Conservation (phyloP, 2,888 invertebrate species). For the Aspidiotus destructor region DNA sequence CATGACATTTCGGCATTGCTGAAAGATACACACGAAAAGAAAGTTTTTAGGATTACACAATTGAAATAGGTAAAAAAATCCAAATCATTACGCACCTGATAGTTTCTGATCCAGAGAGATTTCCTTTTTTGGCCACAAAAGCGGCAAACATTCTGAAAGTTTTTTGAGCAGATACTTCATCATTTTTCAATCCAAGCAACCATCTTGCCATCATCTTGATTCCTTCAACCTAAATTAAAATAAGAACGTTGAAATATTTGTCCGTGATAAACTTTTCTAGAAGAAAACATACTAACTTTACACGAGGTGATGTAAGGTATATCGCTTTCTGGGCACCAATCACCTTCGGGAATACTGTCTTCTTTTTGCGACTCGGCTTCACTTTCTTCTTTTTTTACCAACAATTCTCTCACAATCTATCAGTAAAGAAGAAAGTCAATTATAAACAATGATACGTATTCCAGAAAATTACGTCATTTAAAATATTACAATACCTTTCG, state of each 20-base stretch:
- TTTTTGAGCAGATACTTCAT: constrained; percentile 78
- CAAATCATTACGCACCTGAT: constrained; percentile 41
- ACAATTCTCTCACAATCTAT: constrained; percentile 84
- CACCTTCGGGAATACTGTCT: constrained; percentile 41
- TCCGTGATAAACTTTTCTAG: no score
- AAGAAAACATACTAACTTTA: constrained; percentile 50
- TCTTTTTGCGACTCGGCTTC: constrained; percentile 38
- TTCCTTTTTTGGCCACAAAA: constrained; percentile 86
- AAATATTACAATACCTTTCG: constrained; percentile 54
- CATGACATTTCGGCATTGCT: constrained; percentile 87
- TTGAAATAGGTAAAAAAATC: neutral
- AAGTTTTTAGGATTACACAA: neutral
- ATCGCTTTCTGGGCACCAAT: constrained; percentile 79
- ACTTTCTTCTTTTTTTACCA: constrained; percentile 63
- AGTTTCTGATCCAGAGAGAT: constrained; percentile 53
- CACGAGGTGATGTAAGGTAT: constrained; percentile 83
- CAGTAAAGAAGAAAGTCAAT: constrained; percentile 24
- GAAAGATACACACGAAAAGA: constrained; percentile 39
- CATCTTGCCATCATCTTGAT: constrained; percentile 94
- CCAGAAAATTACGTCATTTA: neutral
- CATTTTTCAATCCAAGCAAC: constrained; percentile 81
- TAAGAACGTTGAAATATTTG: constrained; percentile 11
- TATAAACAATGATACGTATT: no score
- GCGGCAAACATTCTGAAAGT: constrained; percentile 91
- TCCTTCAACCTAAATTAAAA: constrained; percentile 54